Evolutionary conservation across 2,113 vertebrate species (phyloP).

Genomic region (Abramis brama): DNA sequence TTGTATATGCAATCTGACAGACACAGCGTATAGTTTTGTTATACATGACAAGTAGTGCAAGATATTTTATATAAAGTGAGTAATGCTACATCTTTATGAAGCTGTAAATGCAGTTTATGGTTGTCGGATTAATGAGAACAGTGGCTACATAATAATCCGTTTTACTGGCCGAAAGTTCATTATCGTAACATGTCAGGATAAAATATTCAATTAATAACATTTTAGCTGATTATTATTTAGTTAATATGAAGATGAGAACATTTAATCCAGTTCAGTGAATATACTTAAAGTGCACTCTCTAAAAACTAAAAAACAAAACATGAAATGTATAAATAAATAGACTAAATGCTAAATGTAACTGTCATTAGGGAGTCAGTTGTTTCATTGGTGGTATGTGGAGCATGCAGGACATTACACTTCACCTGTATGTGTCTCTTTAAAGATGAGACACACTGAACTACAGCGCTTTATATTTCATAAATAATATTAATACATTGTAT

Average conservation of each 20-base stretch:
- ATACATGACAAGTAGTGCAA: slow-evolving; percentile 18
- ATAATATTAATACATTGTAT: not conserved
- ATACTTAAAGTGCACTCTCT: slow-evolving; percentile 42
- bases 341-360: not conserved
- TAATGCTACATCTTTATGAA: slow-evolving; percentile 7
- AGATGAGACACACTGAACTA: not conserved
- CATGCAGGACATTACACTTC: not conserved
- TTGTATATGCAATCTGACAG: not conserved
- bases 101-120: slow-evolving; percentile 17
- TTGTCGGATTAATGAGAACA: not conserved
- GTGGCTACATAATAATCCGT: too few relatives aligned
- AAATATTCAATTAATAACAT: not conserved
- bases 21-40: not conserved
- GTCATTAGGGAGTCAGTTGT: not conserved
- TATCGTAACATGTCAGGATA: not conserved
- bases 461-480: not conserved
- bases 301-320: slow-evolving; percentile 1
- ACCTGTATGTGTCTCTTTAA: not conserved
- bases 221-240: not conserved
- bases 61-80: not conserved
- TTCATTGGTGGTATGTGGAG: not conserved
- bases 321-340: slow-evolving; percentile 30
- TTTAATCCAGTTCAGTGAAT: not conserved
- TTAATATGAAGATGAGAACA: not conserved
- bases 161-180: too few relatives aligned